Evolutionary conservation across 2,113 vertebrate species (phyloP).

Genomic region (Percopsis transmontana): DNA sequence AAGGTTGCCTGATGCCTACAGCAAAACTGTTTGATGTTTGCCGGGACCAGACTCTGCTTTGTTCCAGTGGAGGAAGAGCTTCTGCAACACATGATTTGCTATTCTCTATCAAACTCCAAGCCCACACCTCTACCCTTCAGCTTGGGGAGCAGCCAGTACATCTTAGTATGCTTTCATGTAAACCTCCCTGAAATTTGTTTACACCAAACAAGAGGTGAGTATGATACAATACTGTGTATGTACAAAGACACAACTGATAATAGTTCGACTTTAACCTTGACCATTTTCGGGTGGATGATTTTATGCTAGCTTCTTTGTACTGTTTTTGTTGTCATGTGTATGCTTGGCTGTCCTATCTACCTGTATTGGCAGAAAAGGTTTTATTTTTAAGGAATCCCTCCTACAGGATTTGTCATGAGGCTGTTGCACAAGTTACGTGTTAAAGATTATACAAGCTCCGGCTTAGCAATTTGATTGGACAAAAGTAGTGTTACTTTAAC

Average conservation of each 20-base stretch:
- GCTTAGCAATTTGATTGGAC: no score
- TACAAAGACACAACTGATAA: constrained; percentile 13
- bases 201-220: background rate
- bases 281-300: background rate
- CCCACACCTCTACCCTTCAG: constrained; percentile 27
- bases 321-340: background rate
- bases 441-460: no score
- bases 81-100: constrained; percentile 65
- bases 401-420: no score
- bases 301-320: constrained; percentile 1
- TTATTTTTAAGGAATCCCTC: no score
- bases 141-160: constrained; percentile 28
- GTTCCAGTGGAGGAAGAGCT: constrained; percentile 57
- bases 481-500: no score
- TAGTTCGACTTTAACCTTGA: constrained; percentile 4
- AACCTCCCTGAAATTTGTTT: constrained; percentile 8
- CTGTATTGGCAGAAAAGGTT: constrained; percentile 3
- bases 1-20: constrained; percentile 60
- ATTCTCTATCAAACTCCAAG: constrained; percentile 63
- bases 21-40: constrained; percentile 68
- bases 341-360: no score
- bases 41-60: constrained; percentile 49
- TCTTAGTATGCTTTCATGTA: constrained; percentile 28
- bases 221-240: background rate
- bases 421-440: no score